phyloP scores from a whole-genome alignment of 1,140 invertebrate species.

The Oedothorax gibbosus region DNA sequence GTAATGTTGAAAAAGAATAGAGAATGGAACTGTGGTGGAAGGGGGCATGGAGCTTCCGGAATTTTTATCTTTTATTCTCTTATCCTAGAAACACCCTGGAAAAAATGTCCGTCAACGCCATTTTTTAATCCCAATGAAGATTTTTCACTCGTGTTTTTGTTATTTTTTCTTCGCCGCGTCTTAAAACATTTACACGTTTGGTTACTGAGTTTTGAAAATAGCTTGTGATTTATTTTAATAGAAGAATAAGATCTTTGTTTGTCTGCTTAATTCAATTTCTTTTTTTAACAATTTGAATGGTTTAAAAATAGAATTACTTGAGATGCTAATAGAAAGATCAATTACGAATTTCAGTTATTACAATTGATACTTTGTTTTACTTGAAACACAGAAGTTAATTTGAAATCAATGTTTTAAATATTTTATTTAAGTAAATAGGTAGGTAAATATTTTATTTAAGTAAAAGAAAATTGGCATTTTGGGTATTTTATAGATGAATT shows the following conservation, averaged over 20 bases:
- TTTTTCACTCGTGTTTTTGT: slow-evolving; percentile 28
- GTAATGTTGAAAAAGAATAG: slow-evolving; percentile 26
- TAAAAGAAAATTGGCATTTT: too few species aligned
- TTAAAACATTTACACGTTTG: slow-evolving; percentile 35
- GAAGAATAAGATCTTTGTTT: slow-evolving; percentile 14
- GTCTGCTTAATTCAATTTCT: background rate
- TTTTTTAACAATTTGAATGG: too few species aligned
- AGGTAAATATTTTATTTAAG: too few species aligned
- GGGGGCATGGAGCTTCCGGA: slow-evolving; percentile 16
- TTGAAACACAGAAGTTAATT: too few species aligned
- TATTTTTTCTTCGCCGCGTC: background rate
- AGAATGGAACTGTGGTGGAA: background rate
- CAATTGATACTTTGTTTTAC: too few species aligned
- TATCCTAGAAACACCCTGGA: slow-evolving; percentile 11
- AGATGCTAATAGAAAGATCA: too few species aligned
- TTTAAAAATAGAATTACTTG: too few species aligned
- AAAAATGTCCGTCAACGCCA: slow-evolving; percentile 41
- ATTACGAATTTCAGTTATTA: too few species aligned
- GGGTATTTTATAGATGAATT: too few species aligned
- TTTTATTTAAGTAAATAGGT: too few species aligned
- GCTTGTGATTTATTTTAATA: slow-evolving; percentile 13
- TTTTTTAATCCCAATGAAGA: slow-evolving; percentile 49
- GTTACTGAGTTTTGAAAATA: slow-evolving; percentile 2
- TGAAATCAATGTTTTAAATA: too few species aligned
- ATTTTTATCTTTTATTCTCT: slow-evolving; percentile 2